Evolutionary conservation across 2,888 invertebrate genomes (phyloP), one percentile per base, ranked within the genome.

Genomic region (Melinaea menophilus): DNA sequence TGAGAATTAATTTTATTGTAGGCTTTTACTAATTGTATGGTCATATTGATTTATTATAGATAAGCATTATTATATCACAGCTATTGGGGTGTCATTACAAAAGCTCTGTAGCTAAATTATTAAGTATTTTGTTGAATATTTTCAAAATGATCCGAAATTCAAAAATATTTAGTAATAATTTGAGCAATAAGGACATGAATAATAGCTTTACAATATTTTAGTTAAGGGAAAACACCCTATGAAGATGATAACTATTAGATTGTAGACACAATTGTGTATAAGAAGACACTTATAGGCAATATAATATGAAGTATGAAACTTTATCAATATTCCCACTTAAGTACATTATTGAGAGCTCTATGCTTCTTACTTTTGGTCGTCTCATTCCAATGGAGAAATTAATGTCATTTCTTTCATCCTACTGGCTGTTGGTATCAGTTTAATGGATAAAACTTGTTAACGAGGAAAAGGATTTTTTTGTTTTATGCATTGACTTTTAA

Each of bases 231-330:
- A 22, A 31, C 51, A 31, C 2, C 9, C 51, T 51, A 51, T 51
- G 5, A 51, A 9, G 51, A 51, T 3, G 22, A 5, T 7, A 51
- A 7, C 63, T 68, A 63, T 69, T 63, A 65, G 65, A 65, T 70
- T 66, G 65, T 63, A 54, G 46, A 62, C 62, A 66, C 55, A 62
- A 64, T 68, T 65, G 62, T 55, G 63, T 64, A 64, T 66, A 60
- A 64, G 67, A 68, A 65, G 68, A 68, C 59, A 62, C 51, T 66
- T 55, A 61, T 61, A 60, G 63, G 58, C 55, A 61, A 55, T 64
- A 63, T 56, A 46, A 56, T 48, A 35, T 46, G 46, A 56, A 46
- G 56, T 46, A 48, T 46, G 55, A 56, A 60, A 63, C 56, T 59
- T 22, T 57, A 51, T 59, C 57, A 51, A 60, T 63, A 41, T 63